Evolutionary conservation across 2,888 invertebrate genomes (phyloP), one percentile per base, ranked within the genome.

Genomic region (Notocelia uddmanniana): DNA sequence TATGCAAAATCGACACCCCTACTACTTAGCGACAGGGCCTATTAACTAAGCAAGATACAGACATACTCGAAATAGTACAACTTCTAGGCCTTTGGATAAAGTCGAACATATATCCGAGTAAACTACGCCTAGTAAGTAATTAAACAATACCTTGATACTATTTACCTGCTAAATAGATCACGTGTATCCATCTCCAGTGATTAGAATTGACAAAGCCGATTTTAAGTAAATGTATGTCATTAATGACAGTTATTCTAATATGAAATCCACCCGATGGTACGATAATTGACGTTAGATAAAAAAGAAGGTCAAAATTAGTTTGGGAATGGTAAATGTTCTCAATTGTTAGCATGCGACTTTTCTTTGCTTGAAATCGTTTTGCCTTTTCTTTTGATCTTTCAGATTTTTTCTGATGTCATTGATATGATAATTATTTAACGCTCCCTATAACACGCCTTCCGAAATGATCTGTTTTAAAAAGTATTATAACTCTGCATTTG

Each of bases 11-110:
- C 76, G 93, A 68, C 90, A 90, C 59, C 93, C 93, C 1, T 93
- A 92, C 74, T 94, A 93, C 72, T 77, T 94, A 62, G 92, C 93
- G 11, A 92, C 93, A 0, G 93, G 93, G n/a, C 91, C 94, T 48
- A 94, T 94, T 26, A 94, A 93, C 77, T 94, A 90, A 82, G 68
- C 52, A 55, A 57, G 15, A 48, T 9, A 9, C 10, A 19, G 26
- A 8, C 8, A 34, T 9, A 15, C 37, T 11, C 64, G 64, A 64
- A 37, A 64, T 64, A 64, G 64, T 54, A 64, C 52, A 64, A 64
- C 34, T 19, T 52, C 2, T 41, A n/a, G 45, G n/a, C 45, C n/a
- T 6, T 59, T 23, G 41, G 41, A 59, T 41, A 23, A 21, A 21
- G n/a, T 21, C n/a, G 41, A 60, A 26, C 45, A 41, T 59, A 37